Conservation (phyloP, 92 coral and sea anemone genomes). For the Porites cylindrica region DNA sequence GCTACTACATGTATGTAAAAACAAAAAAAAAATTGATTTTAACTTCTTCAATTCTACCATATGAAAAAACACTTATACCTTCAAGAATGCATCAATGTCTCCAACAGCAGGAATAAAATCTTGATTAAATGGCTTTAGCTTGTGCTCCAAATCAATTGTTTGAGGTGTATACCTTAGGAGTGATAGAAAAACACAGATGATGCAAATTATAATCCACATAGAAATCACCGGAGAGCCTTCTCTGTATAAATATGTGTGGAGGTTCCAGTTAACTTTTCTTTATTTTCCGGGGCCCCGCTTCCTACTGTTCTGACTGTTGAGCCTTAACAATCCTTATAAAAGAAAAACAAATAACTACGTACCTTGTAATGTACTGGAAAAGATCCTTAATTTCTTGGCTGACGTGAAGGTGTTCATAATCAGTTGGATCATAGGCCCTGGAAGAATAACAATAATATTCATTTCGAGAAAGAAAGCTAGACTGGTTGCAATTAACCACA, state of each 20-base stretch:
- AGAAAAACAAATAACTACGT: neutral
- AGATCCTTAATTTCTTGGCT: slow-evolving; percentile 98
- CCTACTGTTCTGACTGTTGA: too few relatives aligned
- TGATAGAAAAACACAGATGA: too few relatives aligned
- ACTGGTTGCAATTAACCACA: too few relatives aligned
- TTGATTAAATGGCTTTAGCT: slow-evolving; percentile 94
- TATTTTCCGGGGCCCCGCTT: too few relatives aligned
- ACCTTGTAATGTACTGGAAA: slow-evolving; percentile 95
- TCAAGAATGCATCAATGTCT: slow-evolving; percentile 97
- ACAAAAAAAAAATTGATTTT: too few relatives aligned
- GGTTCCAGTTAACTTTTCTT: too few relatives aligned
- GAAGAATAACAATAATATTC: neutral
- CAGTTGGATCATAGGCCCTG: slow-evolving; percentile 98
- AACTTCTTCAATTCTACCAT: too few relatives aligned
- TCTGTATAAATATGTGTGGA: too few relatives aligned
- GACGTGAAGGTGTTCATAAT: slow-evolving; percentile 96
- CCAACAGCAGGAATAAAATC: slow-evolving; percentile 99
- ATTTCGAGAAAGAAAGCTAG: neutral
- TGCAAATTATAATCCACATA: too few relatives aligned
- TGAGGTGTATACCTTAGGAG: slow-evolving; percentile 86
- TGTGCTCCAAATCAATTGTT: slow-evolving; percentile 94
- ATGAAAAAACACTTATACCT: slow-evolving; percentile 54
- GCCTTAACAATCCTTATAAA: too few relatives aligned
- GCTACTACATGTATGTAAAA: too few relatives aligned
- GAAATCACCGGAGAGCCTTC: too few relatives aligned